A percentile compares a stretch with the other conserved stretches of the same genome.
Evolutionary conservation across 2,888 invertebrate genomes (phyloP).

Genomic region (Camptogramma bilineatum): DNA sequence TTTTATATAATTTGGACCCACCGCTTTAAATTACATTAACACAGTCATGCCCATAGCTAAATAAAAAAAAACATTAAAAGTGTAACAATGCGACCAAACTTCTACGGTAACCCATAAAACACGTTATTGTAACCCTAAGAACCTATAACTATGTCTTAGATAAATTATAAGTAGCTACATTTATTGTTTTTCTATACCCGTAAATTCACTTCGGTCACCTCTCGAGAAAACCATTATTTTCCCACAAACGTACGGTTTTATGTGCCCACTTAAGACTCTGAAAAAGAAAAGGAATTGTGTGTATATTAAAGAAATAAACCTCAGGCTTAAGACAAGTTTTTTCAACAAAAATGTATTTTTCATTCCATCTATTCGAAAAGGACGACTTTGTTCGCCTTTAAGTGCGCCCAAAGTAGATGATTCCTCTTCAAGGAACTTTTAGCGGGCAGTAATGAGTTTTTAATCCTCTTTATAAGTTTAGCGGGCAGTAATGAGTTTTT

Average conservation of each 20-base stretch:
- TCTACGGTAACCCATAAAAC: constrained; percentile 11
- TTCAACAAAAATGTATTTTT: constrained; percentile 1
- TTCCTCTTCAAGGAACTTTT: no score
- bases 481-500: no score
- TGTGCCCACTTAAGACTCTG: constrained; percentile 32
- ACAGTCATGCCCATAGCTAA: not conserved
- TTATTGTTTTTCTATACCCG: constrained; percentile 34
- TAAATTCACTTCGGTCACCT: constrained; percentile 34
- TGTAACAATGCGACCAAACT: not conserved
- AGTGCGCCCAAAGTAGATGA: no score
- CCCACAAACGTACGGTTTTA: constrained; percentile 35
- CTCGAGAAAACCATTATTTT: constrained; percentile 36
- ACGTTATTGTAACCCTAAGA: constrained; percentile 17
- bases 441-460: no score
- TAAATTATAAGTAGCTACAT: constrained; percentile 24
- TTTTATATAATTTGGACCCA: no score
- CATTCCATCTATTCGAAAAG: no score
- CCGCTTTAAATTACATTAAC: no score
- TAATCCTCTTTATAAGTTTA: no score
- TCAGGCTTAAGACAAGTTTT: constrained; percentile 1
- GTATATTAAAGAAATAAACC: constrained; percentile 13
- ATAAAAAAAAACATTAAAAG: not conserved
- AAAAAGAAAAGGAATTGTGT: constrained; percentile 26
- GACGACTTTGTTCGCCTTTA: no score
- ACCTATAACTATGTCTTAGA: constrained; percentile 21